Evolutionary conservation across 1,140 invertebrate genomes (phyloP).

Genomic region (Nixonia krombeini): DNA sequence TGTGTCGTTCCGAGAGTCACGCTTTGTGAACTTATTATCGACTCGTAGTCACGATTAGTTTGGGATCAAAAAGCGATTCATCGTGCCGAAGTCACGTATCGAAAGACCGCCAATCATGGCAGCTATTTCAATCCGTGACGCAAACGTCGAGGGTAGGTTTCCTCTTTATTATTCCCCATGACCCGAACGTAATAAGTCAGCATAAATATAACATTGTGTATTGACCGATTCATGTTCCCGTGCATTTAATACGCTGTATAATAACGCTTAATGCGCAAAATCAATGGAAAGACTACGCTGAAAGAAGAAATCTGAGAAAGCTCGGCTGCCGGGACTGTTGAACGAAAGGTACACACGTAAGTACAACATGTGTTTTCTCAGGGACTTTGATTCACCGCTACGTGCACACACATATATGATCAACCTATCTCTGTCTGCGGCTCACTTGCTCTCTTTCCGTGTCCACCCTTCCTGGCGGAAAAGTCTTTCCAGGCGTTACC

Average conservation of each 20-base stretch:
- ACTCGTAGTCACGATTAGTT: slow-evolving; percentile 40
- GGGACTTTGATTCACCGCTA: slow-evolving; percentile 42
- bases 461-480: slow-evolving; percentile 39
- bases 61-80: slow-evolving; percentile 34
- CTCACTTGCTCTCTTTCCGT: slow-evolving; percentile 35
- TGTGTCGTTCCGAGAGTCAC: slow-evolving; percentile 32
- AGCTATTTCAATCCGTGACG: slow-evolving; percentile 9
- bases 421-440: slow-evolving; percentile 28
- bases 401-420: slow-evolving; percentile 41
- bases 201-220: too few relatives aligned
- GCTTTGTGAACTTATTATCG: slow-evolving; percentile 41
- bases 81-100: slow-evolving; percentile 39
- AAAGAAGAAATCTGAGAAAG: neutral
- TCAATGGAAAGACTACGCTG: too few relatives aligned
- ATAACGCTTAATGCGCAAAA: too few relatives aligned
- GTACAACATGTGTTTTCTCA: slow-evolving; percentile 38
- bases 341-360: slow-evolving; percentile 36
- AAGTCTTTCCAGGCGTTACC: slow-evolving; percentile 51
- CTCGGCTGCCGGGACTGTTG: slow-evolving; percentile 20
- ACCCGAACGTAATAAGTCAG: too few relatives aligned
- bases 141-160: slow-evolving; percentile 9
- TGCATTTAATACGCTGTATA: too few relatives aligned
- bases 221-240: too few relatives aligned
- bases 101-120: slow-evolving; percentile 33
- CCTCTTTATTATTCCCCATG: slow-evolving; percentile 32